Evolutionary conservation across 2,888 invertebrate genomes (phyloP).

Genomic region (Drosophila birchii): DNA sequence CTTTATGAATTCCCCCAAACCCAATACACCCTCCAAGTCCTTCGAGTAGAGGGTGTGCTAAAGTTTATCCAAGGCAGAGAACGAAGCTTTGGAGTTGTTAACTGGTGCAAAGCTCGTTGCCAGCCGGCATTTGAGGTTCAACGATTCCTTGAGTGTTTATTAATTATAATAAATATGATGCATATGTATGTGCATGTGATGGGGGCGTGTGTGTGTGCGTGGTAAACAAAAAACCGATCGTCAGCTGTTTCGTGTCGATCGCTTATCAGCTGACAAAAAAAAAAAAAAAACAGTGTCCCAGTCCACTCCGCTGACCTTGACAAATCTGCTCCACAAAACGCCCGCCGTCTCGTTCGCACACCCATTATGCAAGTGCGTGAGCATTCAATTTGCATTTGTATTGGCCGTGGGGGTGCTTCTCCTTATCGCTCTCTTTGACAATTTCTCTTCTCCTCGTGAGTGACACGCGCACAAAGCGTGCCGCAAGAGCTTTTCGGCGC

Average conservation of each 20-base stretch:
- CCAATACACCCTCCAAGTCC: background rate
- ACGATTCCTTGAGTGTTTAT: slow-evolving; percentile 24
- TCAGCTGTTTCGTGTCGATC: slow-evolving; percentile 59
- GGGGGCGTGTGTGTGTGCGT: slow-evolving; percentile 5
- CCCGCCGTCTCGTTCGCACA: slow-evolving; percentile 37
- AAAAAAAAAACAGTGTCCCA: slow-evolving; percentile 15
- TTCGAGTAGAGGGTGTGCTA: slow-evolving; percentile 2
- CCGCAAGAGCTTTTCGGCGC: slow-evolving; percentile 47
- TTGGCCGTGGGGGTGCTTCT: slow-evolving; percentile 43
- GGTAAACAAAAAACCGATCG: slow-evolving; percentile 64
- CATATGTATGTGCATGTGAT: slow-evolving; percentile 10
- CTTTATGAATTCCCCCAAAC: background rate
- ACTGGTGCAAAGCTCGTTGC: slow-evolving; percentile 26
- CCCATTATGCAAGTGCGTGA: slow-evolving; percentile 54
- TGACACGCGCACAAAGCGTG: slow-evolving; percentile 51
- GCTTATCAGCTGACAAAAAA: slow-evolving; percentile 47
- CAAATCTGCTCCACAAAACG: slow-evolving; percentile 24
- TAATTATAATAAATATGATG: slow-evolving; percentile 11
- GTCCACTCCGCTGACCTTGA: slow-evolving; percentile 47
- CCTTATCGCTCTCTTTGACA: slow-evolving; percentile 3
- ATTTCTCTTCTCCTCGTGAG: slow-evolving; percentile 29
- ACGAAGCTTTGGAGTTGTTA: slow-evolving; percentile 44
- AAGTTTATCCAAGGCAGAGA: slow-evolving; percentile 41
- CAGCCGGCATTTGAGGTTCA: slow-evolving; percentile 31
- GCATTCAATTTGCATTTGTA: slow-evolving; percentile 15